Percentiles rank a stretch among this genome's conserved stretches.
phyloP scores from a whole-genome alignment of 92 coral and sea anemone genomes.

The Porites cylindrica region DNA sequence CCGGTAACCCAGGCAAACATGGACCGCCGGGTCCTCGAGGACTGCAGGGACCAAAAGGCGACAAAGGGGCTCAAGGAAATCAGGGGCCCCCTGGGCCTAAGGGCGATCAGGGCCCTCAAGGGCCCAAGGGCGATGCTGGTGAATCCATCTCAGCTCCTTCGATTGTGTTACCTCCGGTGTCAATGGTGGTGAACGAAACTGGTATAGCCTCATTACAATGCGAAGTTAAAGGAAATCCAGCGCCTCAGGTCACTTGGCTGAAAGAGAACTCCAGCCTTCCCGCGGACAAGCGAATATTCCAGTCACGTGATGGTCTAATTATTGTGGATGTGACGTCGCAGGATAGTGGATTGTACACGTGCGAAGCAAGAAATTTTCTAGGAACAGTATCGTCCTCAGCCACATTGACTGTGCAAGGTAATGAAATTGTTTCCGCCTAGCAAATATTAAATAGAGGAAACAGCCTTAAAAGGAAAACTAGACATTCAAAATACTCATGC shows the following conservation, averaged over 20 bases:
- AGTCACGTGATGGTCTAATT: slow-evolving; percentile 53
- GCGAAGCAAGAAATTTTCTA: slow-evolving; percentile 64
- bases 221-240: slow-evolving; percentile 70
- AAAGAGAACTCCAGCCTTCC: slow-evolving; percentile 42
- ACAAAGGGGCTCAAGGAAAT: slow-evolving; percentile 24
- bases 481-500: too few relatives aligned
- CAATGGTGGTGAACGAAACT: slow-evolving; percentile 55
- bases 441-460: too few relatives aligned
- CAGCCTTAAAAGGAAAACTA: too few relatives aligned
- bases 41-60: slow-evolving; percentile 19
- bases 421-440: neutral
- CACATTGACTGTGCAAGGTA: slow-evolving; percentile 71
- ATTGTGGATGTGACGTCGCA: slow-evolving; percentile 44
- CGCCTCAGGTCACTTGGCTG: slow-evolving; percentile 82
- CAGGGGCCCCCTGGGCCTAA: slow-evolving; percentile 73
- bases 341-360: slow-evolving; percentile 67
- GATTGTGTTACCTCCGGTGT: slow-evolving; percentile 54
- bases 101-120: slow-evolving; percentile 72
- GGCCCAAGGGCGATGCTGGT: slow-evolving; percentile 70
- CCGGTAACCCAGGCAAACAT: slow-evolving; percentile 48
- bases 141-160: slow-evolving; percentile 68
- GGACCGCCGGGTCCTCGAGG: slow-evolving; percentile 40
- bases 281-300: slow-evolving; percentile 41
- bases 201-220: slow-evolving; percentile 69
- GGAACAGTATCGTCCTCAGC: slow-evolving; percentile 59